phyloP scores from a whole-genome alignment of 1,140 invertebrate species.

The Aphis gossypii region DNA sequence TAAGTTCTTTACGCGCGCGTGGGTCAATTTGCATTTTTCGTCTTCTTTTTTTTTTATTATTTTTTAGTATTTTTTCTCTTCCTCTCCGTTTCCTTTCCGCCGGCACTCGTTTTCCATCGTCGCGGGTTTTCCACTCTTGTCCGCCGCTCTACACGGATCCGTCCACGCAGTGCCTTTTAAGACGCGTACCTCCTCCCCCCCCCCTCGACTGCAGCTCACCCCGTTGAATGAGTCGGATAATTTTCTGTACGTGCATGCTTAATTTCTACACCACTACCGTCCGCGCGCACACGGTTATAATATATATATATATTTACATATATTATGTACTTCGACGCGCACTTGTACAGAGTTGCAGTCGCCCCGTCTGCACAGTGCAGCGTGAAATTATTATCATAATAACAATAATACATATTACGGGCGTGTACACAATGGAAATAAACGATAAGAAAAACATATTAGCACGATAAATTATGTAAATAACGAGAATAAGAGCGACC shows the following conservation, averaged over 20 bases:
- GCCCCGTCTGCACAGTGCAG: neutral
- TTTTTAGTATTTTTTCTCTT: neutral
- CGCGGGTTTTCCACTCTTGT: neutral
- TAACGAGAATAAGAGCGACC: neutral
- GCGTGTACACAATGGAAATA: neutral
- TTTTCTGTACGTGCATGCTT: neutral
- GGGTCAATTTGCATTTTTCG: conserved; percentile 40
- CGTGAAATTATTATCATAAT: neutral
- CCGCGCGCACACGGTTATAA: neutral
- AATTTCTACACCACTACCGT: neutral
- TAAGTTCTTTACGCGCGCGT: conserved; percentile 24
- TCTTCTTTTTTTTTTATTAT: neutral
- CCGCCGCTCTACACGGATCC: neutral
- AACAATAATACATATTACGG: neutral
- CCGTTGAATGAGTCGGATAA: conserved; percentile 5
- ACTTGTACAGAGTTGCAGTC: neutral
- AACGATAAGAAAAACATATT: neutral
- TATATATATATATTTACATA: neutral
- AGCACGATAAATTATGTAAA: conserved; percentile 7
- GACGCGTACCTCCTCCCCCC: neutral
- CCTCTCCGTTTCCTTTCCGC: neutral
- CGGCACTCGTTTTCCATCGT: neutral
- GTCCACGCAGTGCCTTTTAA: neutral
- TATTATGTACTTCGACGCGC: neutral
- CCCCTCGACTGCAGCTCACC: too few species aligned